Base-by-base conservation (phyloP, 2,888 invertebrate species). In the Parthenolecanium corni region DNA sequence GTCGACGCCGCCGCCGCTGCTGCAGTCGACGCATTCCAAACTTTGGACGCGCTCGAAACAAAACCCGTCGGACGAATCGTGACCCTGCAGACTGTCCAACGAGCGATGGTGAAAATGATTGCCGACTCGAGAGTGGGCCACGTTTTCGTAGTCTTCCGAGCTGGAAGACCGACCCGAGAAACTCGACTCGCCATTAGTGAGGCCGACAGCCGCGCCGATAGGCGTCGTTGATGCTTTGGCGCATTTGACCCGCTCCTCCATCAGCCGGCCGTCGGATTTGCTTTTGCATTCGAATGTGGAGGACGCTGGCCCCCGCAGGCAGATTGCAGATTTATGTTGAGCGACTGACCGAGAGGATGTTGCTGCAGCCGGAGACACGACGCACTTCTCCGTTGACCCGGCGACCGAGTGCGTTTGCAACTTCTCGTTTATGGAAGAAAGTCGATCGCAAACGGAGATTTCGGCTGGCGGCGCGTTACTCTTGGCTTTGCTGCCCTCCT, bases 1-100 rank as follows among this genome's bases (percentile, higher is more conserved):
- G n/a, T n/a, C n/a, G n/a, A n/a, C n/a, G n/a, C n/a, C n/a, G n/a
- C n/a, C n/a, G n/a, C n/a, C n/a, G 40, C 74, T 78, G 66, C 57
- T 47, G 36, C 57, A 57, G 36, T 57, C 47, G 36, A 57, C 47
- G 44, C 46, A 57, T 31, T 57, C 57, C 67, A 52, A 64, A 64
- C 36, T 66, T 75, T 64, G 78, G 79, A 68, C 81, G 81, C 20
- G 80, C 67, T 82, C 82, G 47, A 57, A 57, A 21, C 57, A 57
- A 3, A 57, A 57, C 3, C 57, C 47, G 21, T 57, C 47, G 16
- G 57, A 47, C 1, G 57, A 57, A 57, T 57, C 57, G 47, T 31
- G 57, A 20, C 57, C 57, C 36, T 57, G 57, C 67, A 82, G 73
- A 61, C 82, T 82, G 67, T 83, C 82, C 62, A 83, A 73, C 62